These are phyloP conservation scores for Amniataba percoides DNA, from an alignment of 2,797 vertebrate species.

Conservation along the genomic window DNA sequence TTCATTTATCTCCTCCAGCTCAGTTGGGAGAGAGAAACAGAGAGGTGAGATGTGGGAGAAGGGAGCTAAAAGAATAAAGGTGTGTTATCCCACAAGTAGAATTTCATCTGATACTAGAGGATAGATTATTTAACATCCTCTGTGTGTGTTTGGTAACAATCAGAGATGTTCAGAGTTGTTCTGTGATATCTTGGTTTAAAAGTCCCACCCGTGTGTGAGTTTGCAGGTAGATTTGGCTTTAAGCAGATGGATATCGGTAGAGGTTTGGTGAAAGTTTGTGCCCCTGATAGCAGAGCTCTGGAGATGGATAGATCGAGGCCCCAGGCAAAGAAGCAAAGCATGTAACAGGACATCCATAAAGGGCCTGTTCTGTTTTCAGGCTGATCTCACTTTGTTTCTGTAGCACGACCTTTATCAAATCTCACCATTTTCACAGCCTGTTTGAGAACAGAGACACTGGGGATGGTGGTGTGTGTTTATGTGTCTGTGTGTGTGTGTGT, in stretches of 20 bases:
- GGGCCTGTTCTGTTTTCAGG: constrained; percentile 33
- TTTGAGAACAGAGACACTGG: constrained; percentile 33
- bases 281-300: constrained; percentile 27
- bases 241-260: constrained; percentile 4
- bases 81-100: constrained; percentile 35
- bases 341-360: constrained; percentile 43
- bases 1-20: constrained; percentile 76
- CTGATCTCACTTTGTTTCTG: constrained; percentile 37
- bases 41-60: constrained; percentile 46
- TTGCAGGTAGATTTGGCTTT: constrained; percentile 2
- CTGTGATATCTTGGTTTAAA: constrained; percentile 28
- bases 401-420: constrained; percentile 44
- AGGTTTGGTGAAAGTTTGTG: constrained; percentile 26
- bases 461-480: background rate
- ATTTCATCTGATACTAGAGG: constrained; percentile 51
- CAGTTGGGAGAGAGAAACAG: constrained; percentile 40
- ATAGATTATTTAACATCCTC: constrained; percentile 40
- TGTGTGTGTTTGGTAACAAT: constrained; percentile 33
- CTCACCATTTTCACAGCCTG: constrained; percentile 40
- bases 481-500: background rate
- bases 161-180: constrained; percentile 20
- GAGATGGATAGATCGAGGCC: constrained; percentile 24
- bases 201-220: constrained; percentile 7
- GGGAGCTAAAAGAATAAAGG: constrained; percentile 24
- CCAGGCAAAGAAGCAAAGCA: constrained; percentile 34